phyloP scores from a whole-genome alignment of 30 jellyfish, hydroid and myxozoan species.

The Chrysaora quinquecirrha region DNA sequence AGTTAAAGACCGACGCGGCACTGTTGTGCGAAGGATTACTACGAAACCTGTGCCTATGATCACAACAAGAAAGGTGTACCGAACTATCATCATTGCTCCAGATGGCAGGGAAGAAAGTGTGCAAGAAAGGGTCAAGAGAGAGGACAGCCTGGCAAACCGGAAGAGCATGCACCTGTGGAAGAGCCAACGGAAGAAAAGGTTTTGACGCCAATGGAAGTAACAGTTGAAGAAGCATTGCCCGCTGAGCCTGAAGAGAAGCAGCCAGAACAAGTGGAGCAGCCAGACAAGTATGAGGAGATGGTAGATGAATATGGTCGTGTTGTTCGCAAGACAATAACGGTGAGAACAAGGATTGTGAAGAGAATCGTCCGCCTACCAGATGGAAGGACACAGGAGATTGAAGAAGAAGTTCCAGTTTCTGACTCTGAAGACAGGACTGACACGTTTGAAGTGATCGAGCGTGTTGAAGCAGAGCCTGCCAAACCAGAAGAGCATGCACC shows the following conservation, averaged over 20 bases:
- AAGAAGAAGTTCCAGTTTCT: conserved; percentile 44
- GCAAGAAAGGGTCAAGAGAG: conserved; percentile 46
- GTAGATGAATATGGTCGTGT: conserved; percentile 26
- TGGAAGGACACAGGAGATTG: conserved; percentile 70
- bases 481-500: too few relatives aligned
- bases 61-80: conserved; percentile 21
- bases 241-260: not conserved
- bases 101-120: conserved; percentile 56
- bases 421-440: not conserved
- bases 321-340: conserved; percentile 57
- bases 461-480: too few relatives aligned
- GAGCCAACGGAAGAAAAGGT: conserved; percentile 1
- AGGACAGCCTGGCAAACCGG: conserved; percentile 3
- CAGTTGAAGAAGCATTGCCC: conserved; percentile 25
- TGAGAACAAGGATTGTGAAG: conserved; percentile 58
- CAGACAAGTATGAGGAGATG: not conserved
- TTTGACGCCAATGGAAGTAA: not conserved
- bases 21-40: not conserved
- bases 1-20: not conserved
- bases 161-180: not conserved
- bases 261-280: too few relatives aligned
- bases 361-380: conserved; percentile 70
- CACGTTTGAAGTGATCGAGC: too few relatives aligned
- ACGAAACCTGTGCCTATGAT: conserved; percentile 13
- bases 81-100: conserved; percentile 46